Conservation (phyloP, 2,888 invertebrate genomes). For the Leistus spinibarbis region DNA sequence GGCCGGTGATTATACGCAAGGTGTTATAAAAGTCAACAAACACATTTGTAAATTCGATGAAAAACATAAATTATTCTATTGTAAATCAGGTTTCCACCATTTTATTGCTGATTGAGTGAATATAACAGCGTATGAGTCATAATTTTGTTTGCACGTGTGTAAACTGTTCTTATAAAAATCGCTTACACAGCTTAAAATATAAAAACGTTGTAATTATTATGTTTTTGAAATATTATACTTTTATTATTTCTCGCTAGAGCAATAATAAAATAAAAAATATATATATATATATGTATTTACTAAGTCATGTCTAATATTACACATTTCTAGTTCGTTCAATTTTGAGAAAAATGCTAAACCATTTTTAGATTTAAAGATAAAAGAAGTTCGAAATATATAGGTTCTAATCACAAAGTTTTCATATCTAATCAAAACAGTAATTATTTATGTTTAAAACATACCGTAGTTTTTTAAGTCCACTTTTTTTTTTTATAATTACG, state of each 20-base stretch:
- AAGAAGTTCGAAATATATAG: background rate
- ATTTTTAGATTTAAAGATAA: background rate
- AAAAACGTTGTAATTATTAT: conserved; percentile 1
- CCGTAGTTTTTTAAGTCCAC: background rate
- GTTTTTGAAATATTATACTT: conserved; percentile 5
- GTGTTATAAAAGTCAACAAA: too few species aligned
- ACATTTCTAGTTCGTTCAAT: background rate
- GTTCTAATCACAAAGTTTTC: background rate
- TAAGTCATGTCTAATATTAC: background rate
- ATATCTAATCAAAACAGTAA: background rate
- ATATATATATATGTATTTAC: background rate
- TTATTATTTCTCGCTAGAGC: background rate
- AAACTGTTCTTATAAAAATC: background rate
- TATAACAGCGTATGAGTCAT: background rate
- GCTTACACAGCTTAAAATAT: background rate
- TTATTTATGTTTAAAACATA: background rate
- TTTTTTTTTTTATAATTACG: background rate
- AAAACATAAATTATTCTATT: background rate
- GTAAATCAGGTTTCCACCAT: background rate
- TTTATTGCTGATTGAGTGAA: background rate
- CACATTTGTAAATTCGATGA: too few species aligned
- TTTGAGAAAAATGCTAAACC: background rate
- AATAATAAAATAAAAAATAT: background rate
- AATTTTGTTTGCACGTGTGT: background rate
- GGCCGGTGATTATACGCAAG: too few species aligned